Evolutionary conservation across 2,888 invertebrate genomes (phyloP), one percentile per base, ranked within the genome.

Genomic region (Charanyca ferruginea): DNA sequence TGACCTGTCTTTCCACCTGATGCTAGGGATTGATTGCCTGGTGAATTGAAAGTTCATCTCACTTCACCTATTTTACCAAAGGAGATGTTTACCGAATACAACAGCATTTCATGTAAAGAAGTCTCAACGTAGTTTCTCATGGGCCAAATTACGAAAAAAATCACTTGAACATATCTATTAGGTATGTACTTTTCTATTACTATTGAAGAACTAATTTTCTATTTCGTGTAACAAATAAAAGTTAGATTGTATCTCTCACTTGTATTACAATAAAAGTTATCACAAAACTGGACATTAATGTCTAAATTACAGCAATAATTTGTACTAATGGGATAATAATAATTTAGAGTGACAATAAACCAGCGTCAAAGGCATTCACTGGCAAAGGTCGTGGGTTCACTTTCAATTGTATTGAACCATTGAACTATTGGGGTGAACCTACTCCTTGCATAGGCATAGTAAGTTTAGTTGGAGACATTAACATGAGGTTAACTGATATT

Each of bases 311-410:
- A 55, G 28, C 28, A 62, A 66, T 66, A 61, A 55, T 62, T 38
- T 55, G 6, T 28, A 25, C 44, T 59, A 66, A 66, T 77, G 61
- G 53, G 7, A 62, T 77, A 66, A 59, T 55, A 73, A 67, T 75
- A 77, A 75, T 55, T 62, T 59, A 55, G 58, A 66, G 66, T 72
- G 78, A 66, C 73, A 58, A 77, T 74, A 62, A 62, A 67, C 58
- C 67, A 66, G 49, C 54, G 47, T 57, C 16, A 38, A 51, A 52
- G 73, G 47, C 54, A 73, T 42, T 72, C 66, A 44, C 66, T 71
- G 48, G n/a, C 4, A 48, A 71, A 75, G 74, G 79, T 78, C 58
- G 67, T 48, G 38, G 48, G 78, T 73, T 75, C 51, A 74, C 51
- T 73, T 54, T 51, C 49, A 66, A 75, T 67, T 13, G 59, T 32